Evolutionary conservation across 2,113 vertebrate species (phyloP), one percentile per base, ranked within the genome.

Genomic region (Herpailurus yagouaroundi): DNA sequence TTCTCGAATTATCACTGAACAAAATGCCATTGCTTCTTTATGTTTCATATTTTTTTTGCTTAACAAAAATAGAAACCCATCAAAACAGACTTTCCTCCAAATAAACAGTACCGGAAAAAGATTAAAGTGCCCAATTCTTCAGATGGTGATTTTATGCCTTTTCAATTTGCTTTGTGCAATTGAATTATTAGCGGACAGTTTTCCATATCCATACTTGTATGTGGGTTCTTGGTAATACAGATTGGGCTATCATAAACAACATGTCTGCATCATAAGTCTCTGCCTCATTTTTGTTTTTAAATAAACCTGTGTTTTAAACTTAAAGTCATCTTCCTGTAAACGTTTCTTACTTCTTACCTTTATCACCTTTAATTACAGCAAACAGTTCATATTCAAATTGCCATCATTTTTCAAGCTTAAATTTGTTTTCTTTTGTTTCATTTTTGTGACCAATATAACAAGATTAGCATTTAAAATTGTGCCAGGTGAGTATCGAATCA

Each of bases 391-490:
- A 12, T 83, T 45, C 74, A 95, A 95, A 91, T 38, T 33, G 16
- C 33, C 14, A 73, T 31, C 50, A 89, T n/a, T 52, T 90, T 91
- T 69, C 31, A 95, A 25, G 23, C 50, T 80, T 63, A 74, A 82
- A 57, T 31, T 60, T 50, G 9, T 31, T 88, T 50, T 76, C 11
- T 50, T 89, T 76, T 63, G 33, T 57, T 89, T 31, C 13, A 76
- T 21, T 74, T 73, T 84, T 82, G 23, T 91, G 68, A 38, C 33
- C 33, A 77, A 52, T 63, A 86, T 55, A 87, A 63, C 14, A 82
- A 87, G 1, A 69, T 69, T 93, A 93, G 83, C 33, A 87, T 63
- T 93, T 90, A 69, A 94, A 97, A 81, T 55, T 80, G 10, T 89
- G 36, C 5, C 14, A 68, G 48, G 10, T 64, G 18, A 77, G 95